Percentiles rank a stretch among this genome's conserved stretches.
Conservation (phyloP, 2,113 vertebrate genomes). For the Prionailurus bengalensis region DNA sequence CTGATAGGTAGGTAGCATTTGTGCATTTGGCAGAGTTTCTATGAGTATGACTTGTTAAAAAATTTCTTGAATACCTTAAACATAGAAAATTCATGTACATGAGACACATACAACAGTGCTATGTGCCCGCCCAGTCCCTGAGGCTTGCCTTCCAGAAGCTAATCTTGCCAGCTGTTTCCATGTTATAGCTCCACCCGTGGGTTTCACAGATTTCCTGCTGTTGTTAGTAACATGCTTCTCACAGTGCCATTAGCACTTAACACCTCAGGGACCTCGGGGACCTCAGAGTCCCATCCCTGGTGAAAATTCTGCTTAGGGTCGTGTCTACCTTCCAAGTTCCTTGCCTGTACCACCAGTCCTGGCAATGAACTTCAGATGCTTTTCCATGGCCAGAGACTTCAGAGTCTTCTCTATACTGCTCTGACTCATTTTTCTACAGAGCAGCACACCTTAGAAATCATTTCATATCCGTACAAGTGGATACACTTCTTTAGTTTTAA, state of each 20-base stretch:
- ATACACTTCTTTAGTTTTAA: background rate
- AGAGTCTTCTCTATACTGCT: background rate
- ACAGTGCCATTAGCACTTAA: fast-evolving
- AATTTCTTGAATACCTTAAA: background rate
- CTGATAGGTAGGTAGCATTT: background rate
- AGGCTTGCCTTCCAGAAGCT: background rate
- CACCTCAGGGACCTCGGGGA: too few species aligned
- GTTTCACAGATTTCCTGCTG: background rate
- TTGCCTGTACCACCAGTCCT: background rate
- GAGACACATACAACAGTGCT: background rate
- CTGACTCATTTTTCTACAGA: background rate
- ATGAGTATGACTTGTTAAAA: background rate
- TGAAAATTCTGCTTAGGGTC: background rate
- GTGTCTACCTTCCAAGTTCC: background rate
- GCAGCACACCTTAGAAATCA: background rate
- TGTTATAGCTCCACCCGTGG: background rate
- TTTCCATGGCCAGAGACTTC: background rate
- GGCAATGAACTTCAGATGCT: background rate
- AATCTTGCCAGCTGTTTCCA: background rate
- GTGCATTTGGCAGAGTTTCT: background rate
- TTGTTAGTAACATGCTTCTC: background rate
- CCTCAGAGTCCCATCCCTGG: background rate
- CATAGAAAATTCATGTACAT: background rate
- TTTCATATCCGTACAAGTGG: background rate
- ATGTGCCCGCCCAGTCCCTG: background rate